These are phyloP conservation scores for Trissolcus basalis DNA, from an alignment of 1,140 invertebrate genomes.

Conservation along the genomic window DNA sequence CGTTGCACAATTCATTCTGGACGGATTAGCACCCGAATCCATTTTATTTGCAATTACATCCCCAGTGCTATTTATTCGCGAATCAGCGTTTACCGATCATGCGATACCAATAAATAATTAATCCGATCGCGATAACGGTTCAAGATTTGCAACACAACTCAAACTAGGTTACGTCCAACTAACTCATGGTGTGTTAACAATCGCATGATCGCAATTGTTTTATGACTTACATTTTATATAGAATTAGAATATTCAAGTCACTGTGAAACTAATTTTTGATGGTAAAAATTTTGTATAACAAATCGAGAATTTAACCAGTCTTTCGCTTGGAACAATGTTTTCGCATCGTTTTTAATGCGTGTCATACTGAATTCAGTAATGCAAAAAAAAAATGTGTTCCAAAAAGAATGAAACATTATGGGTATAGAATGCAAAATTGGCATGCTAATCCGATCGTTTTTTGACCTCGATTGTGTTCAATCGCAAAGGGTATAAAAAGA, in stretches of 20 bases:
- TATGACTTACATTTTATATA: too few relatives aligned
- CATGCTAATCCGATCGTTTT: background rate
- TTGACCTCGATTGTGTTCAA: background rate
- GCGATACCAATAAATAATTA: conserved; percentile 20
- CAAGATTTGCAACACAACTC: conserved; percentile 16
- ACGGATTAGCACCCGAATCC: conserved; percentile 21
- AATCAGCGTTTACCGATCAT: conserved; percentile 11
- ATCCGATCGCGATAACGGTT: conserved; percentile 24
- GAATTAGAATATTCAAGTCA: too few relatives aligned
- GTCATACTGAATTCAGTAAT: too few relatives aligned
- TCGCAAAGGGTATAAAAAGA: background rate
- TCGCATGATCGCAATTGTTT: conserved; percentile 7
- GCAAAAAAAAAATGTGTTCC: too few relatives aligned
- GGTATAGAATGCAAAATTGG: background rate
- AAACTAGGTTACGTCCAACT: conserved; percentile 19
- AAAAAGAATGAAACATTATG: too few relatives aligned
- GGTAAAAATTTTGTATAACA: too few relatives aligned
- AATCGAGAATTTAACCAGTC: too few relatives aligned
- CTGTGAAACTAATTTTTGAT: too few relatives aligned
- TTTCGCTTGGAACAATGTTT: too few relatives aligned
- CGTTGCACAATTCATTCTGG: conserved; percentile 49
- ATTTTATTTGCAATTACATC: conserved; percentile 25
- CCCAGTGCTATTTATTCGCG: background rate
- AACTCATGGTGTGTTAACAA: background rate
- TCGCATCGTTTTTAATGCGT: too few relatives aligned